phyloP scores from a whole-genome alignment of 1,140 invertebrate genomes.

The Heliothis virescens region DNA sequence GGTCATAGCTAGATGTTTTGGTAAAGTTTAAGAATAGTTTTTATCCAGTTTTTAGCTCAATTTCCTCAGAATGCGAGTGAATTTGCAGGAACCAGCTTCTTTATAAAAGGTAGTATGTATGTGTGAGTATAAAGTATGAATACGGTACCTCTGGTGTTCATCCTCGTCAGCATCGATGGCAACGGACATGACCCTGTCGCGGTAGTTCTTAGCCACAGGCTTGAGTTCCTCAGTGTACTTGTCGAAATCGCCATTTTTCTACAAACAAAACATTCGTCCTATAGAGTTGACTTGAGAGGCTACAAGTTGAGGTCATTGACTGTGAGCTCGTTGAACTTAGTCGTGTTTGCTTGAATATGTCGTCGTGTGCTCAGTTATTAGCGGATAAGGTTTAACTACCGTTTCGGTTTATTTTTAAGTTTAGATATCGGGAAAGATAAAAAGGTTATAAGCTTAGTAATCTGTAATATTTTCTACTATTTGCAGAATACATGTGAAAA shows the following conservation, averaged over 20 bases:
- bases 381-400: constrained; percentile 1
- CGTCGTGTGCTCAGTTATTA: constrained; percentile 12
- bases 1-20: no score
- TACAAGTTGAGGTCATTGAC: constrained; percentile 12
- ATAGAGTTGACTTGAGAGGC: not conserved
- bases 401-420: not conserved
- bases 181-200: constrained; percentile 97
- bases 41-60: no score
- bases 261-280: constrained; percentile 49
- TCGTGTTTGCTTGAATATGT: constrained; percentile 14
- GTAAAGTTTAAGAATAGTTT: no score
- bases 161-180: constrained; percentile 98
- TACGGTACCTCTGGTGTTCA: constrained; percentile 93
- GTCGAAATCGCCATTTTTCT: constrained; percentile 93
- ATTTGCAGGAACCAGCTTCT: no score
- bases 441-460: not conserved
- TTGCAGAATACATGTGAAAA: no score
- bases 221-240: constrained; percentile 91
- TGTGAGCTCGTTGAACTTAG: constrained; percentile 18
- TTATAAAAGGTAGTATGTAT: no score
- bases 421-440: not conserved
- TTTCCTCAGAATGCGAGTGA: no score
- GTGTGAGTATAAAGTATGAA: no score
- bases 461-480: no score
- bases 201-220: constrained; percentile 95